Conservation (phyloP, 1,140 invertebrate species). For the Drosophila jambulina region DNA sequence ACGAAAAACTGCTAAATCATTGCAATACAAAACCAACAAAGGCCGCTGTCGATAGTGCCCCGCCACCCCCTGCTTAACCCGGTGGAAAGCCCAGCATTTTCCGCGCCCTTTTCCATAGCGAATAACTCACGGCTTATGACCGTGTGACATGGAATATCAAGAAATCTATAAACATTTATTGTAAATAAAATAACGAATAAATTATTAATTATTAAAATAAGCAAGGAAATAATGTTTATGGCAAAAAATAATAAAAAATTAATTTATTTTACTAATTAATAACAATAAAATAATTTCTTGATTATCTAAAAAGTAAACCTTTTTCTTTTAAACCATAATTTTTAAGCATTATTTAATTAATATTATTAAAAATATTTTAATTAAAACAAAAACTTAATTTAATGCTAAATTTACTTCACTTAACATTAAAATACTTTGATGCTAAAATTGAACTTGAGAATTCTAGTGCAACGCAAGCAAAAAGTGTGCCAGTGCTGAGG, state of each 20-base stretch:
- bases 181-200: not conserved
- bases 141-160: not conserved
- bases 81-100: conserved; percentile 2
- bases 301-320: no score
- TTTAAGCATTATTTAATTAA: no score
- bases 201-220: no score
- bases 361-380: not conserved
- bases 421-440: no score
- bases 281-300: no score
- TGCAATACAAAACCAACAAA: conserved; percentile 83
- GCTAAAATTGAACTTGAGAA: not conserved
- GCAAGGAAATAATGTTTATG: no score
- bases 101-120: conserved; percentile 5
- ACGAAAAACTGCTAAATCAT: conserved; percentile 84
- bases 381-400: no score
- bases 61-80: not conserved
- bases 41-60: conserved; percentile 47
- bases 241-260: no score
- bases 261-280: no score
- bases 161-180: not conserved
- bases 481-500: not conserved
- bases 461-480: not conserved
- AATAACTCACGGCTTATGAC: conserved; percentile 15
- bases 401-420: no score
- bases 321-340: no score